phyloP scores from a whole-genome alignment of 2,797 vertebrate genomes.

The Galago senegalensis region DNA sequence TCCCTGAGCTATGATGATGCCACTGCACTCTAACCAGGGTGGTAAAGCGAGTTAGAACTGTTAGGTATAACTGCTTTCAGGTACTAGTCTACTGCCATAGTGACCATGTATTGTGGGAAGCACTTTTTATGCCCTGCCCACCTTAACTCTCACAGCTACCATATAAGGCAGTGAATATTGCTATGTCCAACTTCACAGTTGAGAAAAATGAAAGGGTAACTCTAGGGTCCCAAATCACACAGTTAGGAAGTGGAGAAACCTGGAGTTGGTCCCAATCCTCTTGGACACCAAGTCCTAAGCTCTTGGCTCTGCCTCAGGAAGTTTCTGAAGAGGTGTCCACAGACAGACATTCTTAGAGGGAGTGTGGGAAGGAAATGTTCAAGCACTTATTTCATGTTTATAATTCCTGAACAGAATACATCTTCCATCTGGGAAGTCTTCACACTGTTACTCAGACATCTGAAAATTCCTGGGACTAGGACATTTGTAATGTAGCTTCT shows the following conservation, averaged over 20 bases:
- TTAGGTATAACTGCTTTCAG: neutral
- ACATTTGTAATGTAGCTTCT: conserved; percentile 77
- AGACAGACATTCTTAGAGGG: conserved; percentile 66
- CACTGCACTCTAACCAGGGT: too few relatives aligned
- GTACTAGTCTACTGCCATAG: too few relatives aligned
- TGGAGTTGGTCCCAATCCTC: conserved; percentile 30
- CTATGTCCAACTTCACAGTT: neutral
- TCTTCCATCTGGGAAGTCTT: conserved; percentile 75
- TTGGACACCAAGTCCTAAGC: conserved; percentile 41
- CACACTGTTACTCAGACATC: conserved; percentile 65
- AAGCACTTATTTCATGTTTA: conserved; percentile 72
- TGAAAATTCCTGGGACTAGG: conserved; percentile 71
- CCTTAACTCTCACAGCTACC: neutral
- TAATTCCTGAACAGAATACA: conserved; percentile 70
- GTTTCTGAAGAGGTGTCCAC: conserved; percentile 74
- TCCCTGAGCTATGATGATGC: too few relatives aligned
- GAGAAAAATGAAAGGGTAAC: neutral
- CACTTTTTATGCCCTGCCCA: neutral
- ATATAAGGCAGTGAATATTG: neutral
- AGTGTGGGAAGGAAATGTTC: conserved; percentile 68
- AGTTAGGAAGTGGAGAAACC: conserved; percentile 12
- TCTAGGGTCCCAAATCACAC: conserved; percentile 17
- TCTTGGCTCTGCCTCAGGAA: conserved; percentile 60
- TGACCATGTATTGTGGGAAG: neutral
- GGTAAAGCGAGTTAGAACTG: neutral